These are phyloP conservation scores for Aleiodes sp. DNA, from an alignment of 1,140 invertebrate species.

Conservation along the genomic window DNA sequence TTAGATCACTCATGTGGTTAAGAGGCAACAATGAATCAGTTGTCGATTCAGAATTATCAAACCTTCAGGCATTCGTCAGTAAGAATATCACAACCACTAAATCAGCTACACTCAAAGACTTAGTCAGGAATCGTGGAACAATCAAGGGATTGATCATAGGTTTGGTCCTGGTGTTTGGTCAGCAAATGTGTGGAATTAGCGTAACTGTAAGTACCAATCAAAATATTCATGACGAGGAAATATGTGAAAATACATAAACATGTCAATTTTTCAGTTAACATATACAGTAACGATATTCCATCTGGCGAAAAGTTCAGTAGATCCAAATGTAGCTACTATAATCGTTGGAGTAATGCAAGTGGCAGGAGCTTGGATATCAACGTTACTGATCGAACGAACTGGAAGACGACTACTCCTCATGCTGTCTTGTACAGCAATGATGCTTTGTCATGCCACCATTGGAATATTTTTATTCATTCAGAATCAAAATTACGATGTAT, in stretches of 20 bases:
- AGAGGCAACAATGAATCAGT: constrained; percentile 62
- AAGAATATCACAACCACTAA: constrained; percentile 33
- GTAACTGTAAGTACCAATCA: constrained; percentile 49
- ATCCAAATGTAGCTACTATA: constrained; percentile 65
- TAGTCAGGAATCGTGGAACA: constrained; percentile 53
- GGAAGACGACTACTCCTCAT: constrained; percentile 70
- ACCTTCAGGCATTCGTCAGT: constrained; percentile 48
- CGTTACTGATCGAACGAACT: constrained; percentile 68
- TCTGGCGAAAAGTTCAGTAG: constrained; percentile 61
- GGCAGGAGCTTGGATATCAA: constrained; percentile 62
- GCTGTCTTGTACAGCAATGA: constrained; percentile 64
- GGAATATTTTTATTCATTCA: constrained; percentile 63
- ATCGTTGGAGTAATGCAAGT: constrained; percentile 63
- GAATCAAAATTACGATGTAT: constrained; percentile 45
- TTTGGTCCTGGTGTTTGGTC: constrained; percentile 58
- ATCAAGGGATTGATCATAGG: constrained; percentile 61
- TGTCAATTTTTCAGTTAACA: constrained; percentile 53
- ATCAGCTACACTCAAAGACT: constrained; percentile 41
- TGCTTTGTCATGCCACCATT: constrained; percentile 55
- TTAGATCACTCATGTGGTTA: constrained; percentile 66
- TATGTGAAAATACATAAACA: no score
- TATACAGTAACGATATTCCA: constrained; percentile 71
- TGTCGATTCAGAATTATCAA: constrained; percentile 48
- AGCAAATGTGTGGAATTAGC: constrained; percentile 60
- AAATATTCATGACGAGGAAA: background rate